Base-by-base conservation (phyloP, 1,140 invertebrate species). In the Polypedilum vanderplanki region DNA sequence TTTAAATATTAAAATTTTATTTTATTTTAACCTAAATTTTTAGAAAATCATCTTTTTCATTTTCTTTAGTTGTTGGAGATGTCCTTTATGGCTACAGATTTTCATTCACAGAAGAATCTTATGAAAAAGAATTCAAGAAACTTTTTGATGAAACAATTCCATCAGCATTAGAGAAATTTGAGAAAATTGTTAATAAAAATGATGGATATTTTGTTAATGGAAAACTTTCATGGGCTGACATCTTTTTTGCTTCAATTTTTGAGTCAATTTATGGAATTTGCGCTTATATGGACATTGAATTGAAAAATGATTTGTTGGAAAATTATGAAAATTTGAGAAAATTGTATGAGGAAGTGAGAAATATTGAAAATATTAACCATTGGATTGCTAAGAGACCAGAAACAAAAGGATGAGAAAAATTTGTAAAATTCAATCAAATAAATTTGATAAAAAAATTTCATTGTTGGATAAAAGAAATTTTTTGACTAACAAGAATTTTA, bases 181-280 rank as follows among this genome's bases (percentile, higher is more conserved):
- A 89, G 78, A 81, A 83, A 76, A 81, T 86, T 75, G 84, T 86
- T 22, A 82, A 85, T 77, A 80, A 84, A 41, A 88, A 88, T 77
- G 83, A 84, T 22, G 86, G 86, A 41, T 83, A 87, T 77, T 83
- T 89, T 46, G 87, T 87, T 74, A 81, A 85, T 75, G 81, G 83
- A 77, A 84, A 89, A 87, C 79, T 90, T 1, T 86, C 88, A 8
- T 90, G 88, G 88, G 89, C 87, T 40, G 90, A 91, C 80, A 76
- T 91, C 3, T 83, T 83, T 77, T 88, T 90, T 76, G 86, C 88
- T 24, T 86, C 81, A 67, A 78, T 89, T 70, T 80, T 88, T 75
- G 87, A 90, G 77, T 88, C 88, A 77, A 76, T 90, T 76, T 87
- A 85, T 77, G 83, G 80, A 74, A 86, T 88, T n/a, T n/a, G n/a